Evolutionary conservation across 64 coral and sea anemone genomes (phyloP).

Genomic region (Pocillopora damicornis): DNA sequence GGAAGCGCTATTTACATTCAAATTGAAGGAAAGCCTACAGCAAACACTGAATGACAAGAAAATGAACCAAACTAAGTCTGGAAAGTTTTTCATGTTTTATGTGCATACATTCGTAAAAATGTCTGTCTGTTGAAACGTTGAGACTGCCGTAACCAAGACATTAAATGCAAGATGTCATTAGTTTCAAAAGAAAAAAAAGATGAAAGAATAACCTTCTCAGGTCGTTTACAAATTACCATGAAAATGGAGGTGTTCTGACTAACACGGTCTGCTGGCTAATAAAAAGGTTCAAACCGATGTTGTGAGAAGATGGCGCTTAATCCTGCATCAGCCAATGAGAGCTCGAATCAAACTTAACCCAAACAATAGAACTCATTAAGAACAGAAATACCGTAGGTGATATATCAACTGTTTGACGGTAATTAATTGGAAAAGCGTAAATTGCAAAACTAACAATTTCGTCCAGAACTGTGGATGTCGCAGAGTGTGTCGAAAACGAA

Average conservation of each 20-base stretch:
- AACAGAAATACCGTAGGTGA: conserved; percentile 65
- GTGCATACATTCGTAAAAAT: background rate
- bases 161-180: background rate
- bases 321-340: conserved; percentile 6
- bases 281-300: background rate
- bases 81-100: background rate
- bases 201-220: background rate
- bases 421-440: conserved; percentile 89
- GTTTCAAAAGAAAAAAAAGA: background rate
- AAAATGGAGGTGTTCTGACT: conserved; percentile 26
- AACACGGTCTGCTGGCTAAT: background rate
- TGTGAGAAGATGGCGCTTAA: conserved; percentile 1
- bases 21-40: conserved; percentile 7
- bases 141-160: background rate
- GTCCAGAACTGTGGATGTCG: conserved; percentile 43
- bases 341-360: background rate
- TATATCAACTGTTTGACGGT: conserved; percentile 85
- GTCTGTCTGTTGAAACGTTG: background rate
- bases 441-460: conserved; percentile 90
- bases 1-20: conserved; percentile 27
- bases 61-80: background rate
- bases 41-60: background rate
- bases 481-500: background rate
- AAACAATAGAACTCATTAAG: conserved; percentile 68
- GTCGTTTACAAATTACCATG: conserved; percentile 7